Base-by-base conservation (phyloP, 2,888 invertebrate genomes). In the Diachrysia chrysitis region DNA sequence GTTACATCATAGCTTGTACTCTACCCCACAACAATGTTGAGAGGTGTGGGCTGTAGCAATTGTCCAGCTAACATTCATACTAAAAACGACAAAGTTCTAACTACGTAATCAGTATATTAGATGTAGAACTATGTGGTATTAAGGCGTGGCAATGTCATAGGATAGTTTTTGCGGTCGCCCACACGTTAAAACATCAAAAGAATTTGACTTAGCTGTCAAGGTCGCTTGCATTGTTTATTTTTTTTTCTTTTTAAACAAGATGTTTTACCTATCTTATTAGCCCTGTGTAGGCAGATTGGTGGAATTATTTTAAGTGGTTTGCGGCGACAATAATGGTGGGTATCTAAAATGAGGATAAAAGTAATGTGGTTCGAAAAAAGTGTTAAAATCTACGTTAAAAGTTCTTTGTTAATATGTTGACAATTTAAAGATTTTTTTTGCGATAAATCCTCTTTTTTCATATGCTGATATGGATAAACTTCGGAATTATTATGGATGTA, bases 121-220 rank as follows among this genome's bases (percentile, higher is more conserved):
- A 74, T 63, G 58, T 88, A 86, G 90, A 88, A 94, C 94, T 79
- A 59, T 93, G 90, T 93, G 69, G 57, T 12, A 82, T 16, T 79
- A 82, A 86, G 75, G 68, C 69, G 63, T 68, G 67, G 87, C 94
- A 95, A 94, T 93, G 94, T 93, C 93, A 93, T 92, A 94, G 93
- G 93, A 95, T 90, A 95, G 94, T 95, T 95, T 95, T 95, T 95
- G 93, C 92, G 87, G 84, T 90, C 93, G 91, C 95, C 94, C 93
- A 95, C 95, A 86, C 91, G 80, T 86, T 83, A 81, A 90, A 76
- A 88, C 91, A 92, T 93, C 91, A 87, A 89, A 94, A 94, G 93
- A 94, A 94, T 94, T 95, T 91, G 94, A 94, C 94, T 95, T 93
- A 90, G 91, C 88, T 83, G 74, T 85, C 93, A 95, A 94, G 94